phyloP scores from a whole-genome alignment of 2,888 invertebrate genomes.

The Strigamia crassipes region DNA sequence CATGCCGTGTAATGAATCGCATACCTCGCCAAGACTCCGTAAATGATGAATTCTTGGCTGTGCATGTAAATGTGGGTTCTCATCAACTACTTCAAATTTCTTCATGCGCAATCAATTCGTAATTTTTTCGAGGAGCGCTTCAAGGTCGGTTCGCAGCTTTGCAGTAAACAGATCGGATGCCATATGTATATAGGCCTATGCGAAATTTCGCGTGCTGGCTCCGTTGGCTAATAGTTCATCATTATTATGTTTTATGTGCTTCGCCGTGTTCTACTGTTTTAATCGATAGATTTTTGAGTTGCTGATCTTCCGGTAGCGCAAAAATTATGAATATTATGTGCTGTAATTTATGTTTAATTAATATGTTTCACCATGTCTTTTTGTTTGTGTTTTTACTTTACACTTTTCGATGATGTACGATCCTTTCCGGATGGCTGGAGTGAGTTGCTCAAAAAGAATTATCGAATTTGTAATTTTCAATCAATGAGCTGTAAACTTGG shows the following conservation, averaged over 20 bases:
- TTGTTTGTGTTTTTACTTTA: too few species aligned
- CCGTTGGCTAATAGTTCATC: not conserved
- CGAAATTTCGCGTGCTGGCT: not conserved
- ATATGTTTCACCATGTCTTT: too few species aligned
- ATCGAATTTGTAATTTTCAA: too few species aligned
- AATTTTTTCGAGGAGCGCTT: not conserved
- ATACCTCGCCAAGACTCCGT: not conserved
- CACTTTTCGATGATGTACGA: too few species aligned
- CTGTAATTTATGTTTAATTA: too few species aligned
- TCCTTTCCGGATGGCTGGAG: too few species aligned
- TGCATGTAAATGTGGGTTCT: not conserved
- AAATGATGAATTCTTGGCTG: conserved; percentile 18
- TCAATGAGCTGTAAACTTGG: too few species aligned
- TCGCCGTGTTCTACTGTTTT: not conserved
- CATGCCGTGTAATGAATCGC: not conserved
- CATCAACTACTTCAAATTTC: conserved; percentile 2
- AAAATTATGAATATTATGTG: not conserved
- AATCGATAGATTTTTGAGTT: not conserved
- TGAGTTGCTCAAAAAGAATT: too few species aligned
- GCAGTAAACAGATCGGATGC: not conserved
- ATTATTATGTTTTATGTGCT: not conserved
- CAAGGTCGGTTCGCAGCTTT: not conserved
- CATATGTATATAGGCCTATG: not conserved
- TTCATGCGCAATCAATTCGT: conserved; percentile 13
- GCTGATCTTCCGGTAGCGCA: not conserved